A percentile compares a stretch with the other conserved stretches of the same genome.
These are phyloP conservation scores for Nycticryphes semicollaris DNA, from an alignment of 2,113 vertebrate genomes.

Conservation along the genomic window DNA sequence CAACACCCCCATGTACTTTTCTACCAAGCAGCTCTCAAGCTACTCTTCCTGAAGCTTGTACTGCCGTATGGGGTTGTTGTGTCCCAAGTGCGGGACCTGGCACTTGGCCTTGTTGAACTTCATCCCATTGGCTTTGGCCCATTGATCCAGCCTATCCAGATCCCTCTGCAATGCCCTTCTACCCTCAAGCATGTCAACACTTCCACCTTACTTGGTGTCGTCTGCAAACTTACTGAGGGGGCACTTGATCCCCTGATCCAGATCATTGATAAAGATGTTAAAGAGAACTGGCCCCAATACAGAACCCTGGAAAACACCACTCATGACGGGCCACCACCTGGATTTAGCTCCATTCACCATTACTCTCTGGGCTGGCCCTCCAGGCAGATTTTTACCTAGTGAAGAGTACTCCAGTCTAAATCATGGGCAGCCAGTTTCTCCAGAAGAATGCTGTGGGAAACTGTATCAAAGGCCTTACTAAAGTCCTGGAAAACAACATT, in stretches of 20 bases:
- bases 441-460: neutral
- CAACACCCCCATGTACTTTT: no score
- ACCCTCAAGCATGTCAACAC: neutral
- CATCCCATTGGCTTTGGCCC: no score
- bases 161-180: neutral
- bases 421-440: neutral
- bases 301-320: neutral
- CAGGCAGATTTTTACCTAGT: neutral
- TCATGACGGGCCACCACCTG: rapidly evolving
- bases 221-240: neutral
- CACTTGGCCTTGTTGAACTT: no score
- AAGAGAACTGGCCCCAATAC: neutral
- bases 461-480: neutral
- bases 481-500: neutral
- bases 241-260: neutral
- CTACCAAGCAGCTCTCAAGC: no score
- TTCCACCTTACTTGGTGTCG: neutral
- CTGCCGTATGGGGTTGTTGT: no score
- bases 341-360: neutral
- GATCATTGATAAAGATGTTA: neutral
- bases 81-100: no score
- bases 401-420: rapidly evolving
- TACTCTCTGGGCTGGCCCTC: neutral
- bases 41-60: no score
- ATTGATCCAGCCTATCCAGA: no score